phyloP scores from a whole-genome alignment of 1,140 invertebrate species.

The Heliconius congener region DNA sequence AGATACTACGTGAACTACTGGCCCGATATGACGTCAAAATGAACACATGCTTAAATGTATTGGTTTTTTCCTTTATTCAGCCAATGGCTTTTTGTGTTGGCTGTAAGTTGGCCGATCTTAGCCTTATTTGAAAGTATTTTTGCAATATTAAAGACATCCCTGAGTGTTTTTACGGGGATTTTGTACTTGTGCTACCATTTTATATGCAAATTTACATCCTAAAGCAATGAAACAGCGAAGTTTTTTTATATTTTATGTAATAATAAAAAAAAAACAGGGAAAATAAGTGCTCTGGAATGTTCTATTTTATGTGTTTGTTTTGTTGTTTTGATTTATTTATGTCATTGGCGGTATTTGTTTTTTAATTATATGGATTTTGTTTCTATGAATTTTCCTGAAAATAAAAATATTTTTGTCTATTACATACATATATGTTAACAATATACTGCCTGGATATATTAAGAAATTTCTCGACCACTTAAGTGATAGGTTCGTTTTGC shows the following conservation, averaged over 20 bases:
- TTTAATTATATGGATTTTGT: background rate
- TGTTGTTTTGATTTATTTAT: background rate
- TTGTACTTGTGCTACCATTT: background rate
- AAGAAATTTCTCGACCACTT: constrained; percentile 39
- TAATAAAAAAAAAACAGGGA: background rate
- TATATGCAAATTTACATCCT: background rate
- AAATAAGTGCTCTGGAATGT: background rate
- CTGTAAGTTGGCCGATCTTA: background rate
- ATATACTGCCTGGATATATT: constrained; percentile 48
- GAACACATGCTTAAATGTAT: background rate
- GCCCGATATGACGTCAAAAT: constrained; percentile 90
- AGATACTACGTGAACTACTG: constrained; percentile 98
- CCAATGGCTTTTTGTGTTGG: constrained; percentile 8
- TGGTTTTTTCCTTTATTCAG: background rate
- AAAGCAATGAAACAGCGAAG: background rate
- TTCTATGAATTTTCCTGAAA: background rate
- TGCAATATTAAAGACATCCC: background rate
- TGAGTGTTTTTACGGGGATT: background rate
- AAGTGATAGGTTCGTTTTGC: constrained; percentile 15
- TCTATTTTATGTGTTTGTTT: background rate
- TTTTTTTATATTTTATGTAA: background rate
- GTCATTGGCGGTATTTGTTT: constrained; percentile 4
- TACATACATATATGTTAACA: constrained; percentile 32
- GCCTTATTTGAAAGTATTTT: background rate
- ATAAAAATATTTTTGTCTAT: constrained; percentile 19